Evolutionary conservation across 2,888 invertebrate species (phyloP), one percentile per base, ranked within the genome.

Genomic region (Dryobotodes eremita): DNA sequence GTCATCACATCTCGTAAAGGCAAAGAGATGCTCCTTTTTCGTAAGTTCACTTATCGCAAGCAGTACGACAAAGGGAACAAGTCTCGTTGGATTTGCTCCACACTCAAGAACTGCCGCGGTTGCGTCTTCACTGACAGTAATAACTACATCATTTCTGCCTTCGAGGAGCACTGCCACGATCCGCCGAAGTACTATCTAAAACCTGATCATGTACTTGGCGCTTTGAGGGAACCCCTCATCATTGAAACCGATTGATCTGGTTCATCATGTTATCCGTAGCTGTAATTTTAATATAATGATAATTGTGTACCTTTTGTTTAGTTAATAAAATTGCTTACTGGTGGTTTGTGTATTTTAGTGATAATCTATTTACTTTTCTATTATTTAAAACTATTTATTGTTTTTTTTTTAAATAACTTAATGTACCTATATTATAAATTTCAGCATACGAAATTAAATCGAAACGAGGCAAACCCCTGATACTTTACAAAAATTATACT

Each of bases 151-250:
- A 92, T 92, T 3, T 93, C 95, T 2, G 91, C 91, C 0, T 93
- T 87, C 68, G 94, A 95, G 66, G 92, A 94, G 2, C 97, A 97
- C 75, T 90, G 89, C 15, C 97, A 97, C 79, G 90, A 92, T 42
- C 96, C 96, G 0, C 97, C 96, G 0, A 96, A 96, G 82, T 96
- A 96, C 84, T 96, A 97, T 68, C 83, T 93, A 0, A 95, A 96
- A 71, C 95, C 95, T 3, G 92, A 94, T 65, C 91, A 96, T 83
- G 91, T 97, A 1, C 72, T 95, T 2, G 90, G 90, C 0, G 96
- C 96, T 36, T 88, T 96, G 42, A 92, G 94, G 62, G 92, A 94
- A 75, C 93, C 94, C 1, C 55, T 94, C 0, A 88, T 93, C 13
- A 76, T 92, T 57, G 93, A 93, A 85, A 89, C 90, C 26, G 92